phyloP scores from a whole-genome alignment of 2,797 vertebrate species.

The Arremon aurantiirostris region DNA sequence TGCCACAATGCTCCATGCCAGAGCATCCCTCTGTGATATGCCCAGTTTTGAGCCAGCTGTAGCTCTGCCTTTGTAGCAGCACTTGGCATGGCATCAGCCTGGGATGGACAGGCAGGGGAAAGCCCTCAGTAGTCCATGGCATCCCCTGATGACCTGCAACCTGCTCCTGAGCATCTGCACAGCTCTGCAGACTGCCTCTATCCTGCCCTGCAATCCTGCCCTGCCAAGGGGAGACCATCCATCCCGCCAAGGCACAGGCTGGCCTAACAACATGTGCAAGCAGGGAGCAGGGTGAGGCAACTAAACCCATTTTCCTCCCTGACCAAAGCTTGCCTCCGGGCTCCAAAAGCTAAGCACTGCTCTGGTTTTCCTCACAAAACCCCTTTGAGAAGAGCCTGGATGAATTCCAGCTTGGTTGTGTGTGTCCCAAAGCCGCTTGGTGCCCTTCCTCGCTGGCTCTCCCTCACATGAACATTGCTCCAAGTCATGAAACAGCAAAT shows the following conservation, averaged over 20 bases:
- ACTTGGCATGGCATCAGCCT: not conserved
- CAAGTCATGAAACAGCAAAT: slow-evolving; percentile 38
- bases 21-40: not conserved
- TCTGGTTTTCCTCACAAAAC: slow-evolving; percentile 47
- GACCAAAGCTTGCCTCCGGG: not conserved
- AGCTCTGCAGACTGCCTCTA: not conserved
- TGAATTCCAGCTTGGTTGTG: slow-evolving; percentile 17
- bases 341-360: slow-evolving; percentile 4
- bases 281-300: not conserved
- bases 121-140: not conserved
- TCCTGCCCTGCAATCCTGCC: not conserved
- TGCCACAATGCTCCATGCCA: rapidly evolving
- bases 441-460: not conserved
- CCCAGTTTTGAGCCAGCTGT: not conserved
- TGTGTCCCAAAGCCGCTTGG: not conserved
- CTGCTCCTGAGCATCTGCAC: not conserved
- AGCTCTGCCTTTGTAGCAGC: not conserved
- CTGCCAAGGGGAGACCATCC: not conserved
- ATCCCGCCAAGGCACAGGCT: rapidly evolving
- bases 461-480: not conserved
- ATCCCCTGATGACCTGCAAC: not conserved
- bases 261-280: not conserved
- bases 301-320: slow-evolving; percentile 8
- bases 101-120: not conserved
- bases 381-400: slow-evolving; percentile 42